Base-by-base conservation (phyloP, 92 coral and sea anemone genomes). In the Palythoa grandiflora region DNA sequence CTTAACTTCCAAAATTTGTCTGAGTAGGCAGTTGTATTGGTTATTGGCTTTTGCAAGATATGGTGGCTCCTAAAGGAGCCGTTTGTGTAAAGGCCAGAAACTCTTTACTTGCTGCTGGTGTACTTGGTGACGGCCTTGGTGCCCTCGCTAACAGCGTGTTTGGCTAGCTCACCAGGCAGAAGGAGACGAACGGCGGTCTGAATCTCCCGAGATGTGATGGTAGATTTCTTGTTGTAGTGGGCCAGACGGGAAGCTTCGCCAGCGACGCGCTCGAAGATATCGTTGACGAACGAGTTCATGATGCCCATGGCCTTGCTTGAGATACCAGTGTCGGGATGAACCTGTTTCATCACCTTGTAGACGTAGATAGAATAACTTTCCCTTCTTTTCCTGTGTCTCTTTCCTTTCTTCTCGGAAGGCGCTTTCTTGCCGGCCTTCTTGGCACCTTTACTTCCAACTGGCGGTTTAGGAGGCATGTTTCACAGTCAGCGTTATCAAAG, bases 91-190 rank as follows among this genome's bases (percentile, higher is more conserved):
- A 54, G 60, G 16, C 60, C 28, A 28, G 68, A 61, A 61, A 7
- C 28, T 83, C 87, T 94, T 94, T 94, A 94, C 93, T 94, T 94
- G 96, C 96, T 94, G 96, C 96, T 94, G 84, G 96, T 94, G 92
- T 94, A 94, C 74, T 70, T 70, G 74, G 74, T 70, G 16, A 70
- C 74, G 47, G 74, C 74, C 74, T 70, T 70, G 74, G 74, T 70
- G 5, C 74, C 74, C 74, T 70, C 74, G 47, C 74, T 70, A 37
- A 70, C 74, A 37, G 74, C 74, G 74, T 93, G 96, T 87, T 93
- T 93, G 78, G 95, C 95, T 92, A 93, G 92, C 88, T 93, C 93
- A 59, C 95, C 95, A 79, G 95, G 95, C 16, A 93, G 92, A 70
- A 70, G 74, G 5, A 70, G 74, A 10, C 74, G 74, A 1, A 70